Evolutionary conservation across 2,113 vertebrate species (phyloP), one percentile per base, ranked within the genome.

Genomic region (Ranitomeya imitator): DNA sequence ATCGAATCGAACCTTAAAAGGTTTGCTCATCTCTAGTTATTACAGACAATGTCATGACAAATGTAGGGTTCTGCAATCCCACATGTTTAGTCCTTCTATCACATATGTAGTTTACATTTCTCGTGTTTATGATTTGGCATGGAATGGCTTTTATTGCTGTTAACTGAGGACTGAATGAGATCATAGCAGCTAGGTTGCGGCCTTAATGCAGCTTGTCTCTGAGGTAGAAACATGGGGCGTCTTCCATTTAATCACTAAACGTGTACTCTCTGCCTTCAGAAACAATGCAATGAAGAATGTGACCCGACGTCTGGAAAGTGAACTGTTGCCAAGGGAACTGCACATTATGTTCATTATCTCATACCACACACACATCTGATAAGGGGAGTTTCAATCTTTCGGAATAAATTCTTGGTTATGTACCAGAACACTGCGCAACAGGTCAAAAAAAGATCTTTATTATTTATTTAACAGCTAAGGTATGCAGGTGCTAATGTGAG

Each of bases 401-500:
- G 91, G 93, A 92, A 73, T 90, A 89, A 82, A 88, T 89, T 92
- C 90, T 92, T 90, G 86, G 67, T 82, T 76, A 88, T 93, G 81
- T 88, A 91, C 87, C 86, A 94, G 89, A 92, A 82, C 90, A 91
- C 91, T 69, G 67, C 59, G 67, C 86, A 88, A 19, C 86, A 92
- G 93, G 93, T 94, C 93, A 90, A 87, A 88, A 51, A 88, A 88
- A 90, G 73, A 21, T 51, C 45, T 74, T 74, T 51, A 74, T 92
- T 93, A 26, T 93, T 93, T 91, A 92, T 94, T 94, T 92, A 92
- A 93, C 93, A 94, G 92, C 89, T 0, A 11, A 93, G 89, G 91
- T 94, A 92, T 95, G 93, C 92, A 95, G 93, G 94, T 95, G 94
- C 90, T 95, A 94, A 96, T 95, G 92, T 91, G 90, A 92, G 92